Evolutionary conservation across 2,888 invertebrate species (phyloP), one percentile per base, ranked within the genome.

Genomic region (Synanthedon tipuliformis): DNA sequence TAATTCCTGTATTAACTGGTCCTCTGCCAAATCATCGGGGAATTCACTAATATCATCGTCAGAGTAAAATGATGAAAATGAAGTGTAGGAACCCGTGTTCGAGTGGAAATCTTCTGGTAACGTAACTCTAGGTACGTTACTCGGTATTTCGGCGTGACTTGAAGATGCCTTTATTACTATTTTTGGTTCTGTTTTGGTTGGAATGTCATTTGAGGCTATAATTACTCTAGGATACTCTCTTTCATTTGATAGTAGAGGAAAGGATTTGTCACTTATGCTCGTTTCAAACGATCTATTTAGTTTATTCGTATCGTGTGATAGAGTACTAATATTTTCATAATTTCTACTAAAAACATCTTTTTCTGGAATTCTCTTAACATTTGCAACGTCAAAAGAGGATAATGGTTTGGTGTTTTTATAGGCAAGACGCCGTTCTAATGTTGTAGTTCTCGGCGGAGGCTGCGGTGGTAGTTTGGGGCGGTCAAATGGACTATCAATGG

Each of bases 381-480:
- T 69, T 3, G 73, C 63, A 18, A 71, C 59, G 40, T 77, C 77
- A 57, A 87, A 86, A 0, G 85, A 84, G 27, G 83, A 81, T 49
- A 85, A 59, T 2, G 76, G 75, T 57, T 85, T 87, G 0, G 80
- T 69, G 59, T 80, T 80, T 68, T 78, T 78, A 54, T 81, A 87
- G 3, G 81, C 82, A 23, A 83, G 75, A 56, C 89, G 89, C 48
- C 92, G 81, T 23, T 91, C 92, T 52, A 93, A 79, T 4, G 93
- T 93, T 40, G 91, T 91, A 3, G 92, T 91, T 65, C 95, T 85
- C 0, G 94, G 94, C 0, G 95, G 95, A 3, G 95, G 95, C 56
- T 90, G 87, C 0, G 94, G 93, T 1, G 92, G 92, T 54, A 89
- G 75, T 71, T 79, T 88, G 1, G 73, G 66, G 11, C 73, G 78